Evolutionary conservation across 1,140 invertebrate genomes (phyloP).

Genomic region (Bombus huntii): DNA sequence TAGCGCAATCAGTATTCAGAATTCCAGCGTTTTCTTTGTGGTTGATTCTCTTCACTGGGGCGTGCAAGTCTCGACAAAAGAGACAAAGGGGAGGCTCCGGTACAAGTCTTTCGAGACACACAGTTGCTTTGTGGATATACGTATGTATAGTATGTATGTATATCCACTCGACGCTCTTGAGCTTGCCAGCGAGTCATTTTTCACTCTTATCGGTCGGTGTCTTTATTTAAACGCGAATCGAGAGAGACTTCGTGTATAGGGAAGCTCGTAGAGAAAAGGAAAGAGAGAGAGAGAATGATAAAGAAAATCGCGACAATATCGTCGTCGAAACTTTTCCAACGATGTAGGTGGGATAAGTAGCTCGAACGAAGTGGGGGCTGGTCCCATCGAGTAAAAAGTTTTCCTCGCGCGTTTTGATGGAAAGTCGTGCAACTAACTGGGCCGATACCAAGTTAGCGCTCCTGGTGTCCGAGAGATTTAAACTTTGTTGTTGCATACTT

Average conservation of each 20-base stretch:
- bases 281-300: conserved; percentile 6
- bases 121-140: conserved; percentile 9
- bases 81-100: conserved; percentile 53
- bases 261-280: background rate
- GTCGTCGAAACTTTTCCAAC: conserved; percentile 59
- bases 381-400: conserved; percentile 66
- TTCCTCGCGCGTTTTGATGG: conserved; percentile 70
- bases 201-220: conserved; percentile 62
- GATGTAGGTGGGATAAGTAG: conserved; percentile 56
- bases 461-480: conserved; percentile 69
- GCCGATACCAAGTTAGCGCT: conserved; percentile 74
- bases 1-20: background rate
- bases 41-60: conserved; percentile 48
- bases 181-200: conserved; percentile 64
- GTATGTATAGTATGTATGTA: conserved; percentile 7
- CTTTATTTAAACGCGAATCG: conserved; percentile 63
- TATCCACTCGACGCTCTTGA: conserved; percentile 45
- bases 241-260: background rate
- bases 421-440: conserved; percentile 61
- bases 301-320: conserved; percentile 66
- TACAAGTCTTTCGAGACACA: conserved; percentile 35
- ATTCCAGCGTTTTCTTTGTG: conserved; percentile 26
- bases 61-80: conserved; percentile 26
- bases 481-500: conserved; percentile 67
- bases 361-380: background rate